Conservation (phyloP, 2,113 vertebrate species). For the Pygoscelis antarcticus region DNA sequence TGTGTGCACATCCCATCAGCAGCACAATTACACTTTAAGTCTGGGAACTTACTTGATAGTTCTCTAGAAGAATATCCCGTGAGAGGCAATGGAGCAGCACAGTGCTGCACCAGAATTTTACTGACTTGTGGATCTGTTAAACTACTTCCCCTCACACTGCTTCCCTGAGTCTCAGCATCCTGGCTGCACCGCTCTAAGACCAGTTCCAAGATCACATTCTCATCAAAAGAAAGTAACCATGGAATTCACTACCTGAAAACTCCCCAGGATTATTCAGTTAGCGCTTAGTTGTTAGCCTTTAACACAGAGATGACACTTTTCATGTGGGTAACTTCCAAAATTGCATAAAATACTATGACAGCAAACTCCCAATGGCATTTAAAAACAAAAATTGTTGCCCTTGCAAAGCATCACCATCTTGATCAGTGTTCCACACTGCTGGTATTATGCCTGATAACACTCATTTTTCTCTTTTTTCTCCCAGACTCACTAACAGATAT, state of each 20-base stretch:
- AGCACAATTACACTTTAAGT: not conserved
- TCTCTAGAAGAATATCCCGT: not conserved
- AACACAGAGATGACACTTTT: not conserved
- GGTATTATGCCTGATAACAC: not conserved
- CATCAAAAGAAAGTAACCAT: not conserved
- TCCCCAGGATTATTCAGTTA: not conserved
- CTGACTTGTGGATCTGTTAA: not conserved
- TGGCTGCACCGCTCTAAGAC: not conserved
- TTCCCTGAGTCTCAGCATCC: not conserved
- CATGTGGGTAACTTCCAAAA: not conserved
- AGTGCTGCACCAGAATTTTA: not conserved
- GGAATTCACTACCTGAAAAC: not conserved
- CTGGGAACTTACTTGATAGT: not conserved
- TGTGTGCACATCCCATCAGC: not conserved
- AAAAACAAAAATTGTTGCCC: not conserved
- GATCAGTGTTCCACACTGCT: not conserved
- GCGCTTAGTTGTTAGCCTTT: not conserved
- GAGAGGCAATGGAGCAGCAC: not conserved
- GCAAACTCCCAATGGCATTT: not conserved
- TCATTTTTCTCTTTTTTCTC: not conserved
- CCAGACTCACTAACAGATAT: not conserved
- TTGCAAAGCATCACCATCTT: not conserved
- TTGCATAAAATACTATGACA: not conserved
- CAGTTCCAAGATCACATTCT: not conserved
- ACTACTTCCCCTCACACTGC: not conserved